Conservation (phyloP, 2,888 invertebrate genomes). For the Pterostichus madidus region DNA sequence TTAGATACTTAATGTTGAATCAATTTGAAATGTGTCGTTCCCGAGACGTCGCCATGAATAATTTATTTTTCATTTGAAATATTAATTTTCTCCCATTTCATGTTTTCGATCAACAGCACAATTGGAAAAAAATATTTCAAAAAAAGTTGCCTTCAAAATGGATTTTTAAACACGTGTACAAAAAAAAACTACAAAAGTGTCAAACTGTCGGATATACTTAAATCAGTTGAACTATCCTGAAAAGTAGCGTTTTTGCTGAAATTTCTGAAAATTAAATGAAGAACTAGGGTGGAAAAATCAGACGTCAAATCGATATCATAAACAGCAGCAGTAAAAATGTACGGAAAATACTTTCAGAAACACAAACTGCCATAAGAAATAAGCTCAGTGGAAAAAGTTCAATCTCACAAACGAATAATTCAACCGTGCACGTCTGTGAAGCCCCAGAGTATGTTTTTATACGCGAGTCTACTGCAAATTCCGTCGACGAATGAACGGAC, state of each 20-base stretch:
- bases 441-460: constrained; percentile 61
- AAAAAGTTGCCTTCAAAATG: too few relatives aligned
- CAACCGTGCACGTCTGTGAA: constrained; percentile 52
- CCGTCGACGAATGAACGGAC: not conserved
- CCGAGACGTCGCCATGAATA: too few relatives aligned
- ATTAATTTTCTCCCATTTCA: too few relatives aligned
- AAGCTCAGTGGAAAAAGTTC: constrained; percentile 47
- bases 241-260: constrained; percentile 9
- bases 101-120: too few relatives aligned
- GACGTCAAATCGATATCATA: constrained; percentile 48
- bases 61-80: too few relatives aligned
- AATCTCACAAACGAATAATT: constrained; percentile 57
- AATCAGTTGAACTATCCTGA: constrained; percentile 15
- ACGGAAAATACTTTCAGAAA: constrained; percentile 52
- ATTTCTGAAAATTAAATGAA: constrained; percentile 42
- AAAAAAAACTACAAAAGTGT: constrained; percentile 18
- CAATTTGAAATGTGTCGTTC: too few relatives aligned
- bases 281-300: constrained; percentile 46
- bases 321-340: constrained; percentile 32
- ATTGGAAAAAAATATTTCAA: too few relatives aligned
- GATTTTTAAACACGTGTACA: too few relatives aligned
- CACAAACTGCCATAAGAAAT: constrained; percentile 64
- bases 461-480: constrained; percentile 50
- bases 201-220: constrained; percentile 9
- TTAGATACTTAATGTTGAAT: too few relatives aligned